A percentile compares a stretch with the other conserved stretches of the same genome.
Evolutionary conservation across 2,888 invertebrate species (phyloP).

Genomic region (Ditylenchus weischeri): DNA sequence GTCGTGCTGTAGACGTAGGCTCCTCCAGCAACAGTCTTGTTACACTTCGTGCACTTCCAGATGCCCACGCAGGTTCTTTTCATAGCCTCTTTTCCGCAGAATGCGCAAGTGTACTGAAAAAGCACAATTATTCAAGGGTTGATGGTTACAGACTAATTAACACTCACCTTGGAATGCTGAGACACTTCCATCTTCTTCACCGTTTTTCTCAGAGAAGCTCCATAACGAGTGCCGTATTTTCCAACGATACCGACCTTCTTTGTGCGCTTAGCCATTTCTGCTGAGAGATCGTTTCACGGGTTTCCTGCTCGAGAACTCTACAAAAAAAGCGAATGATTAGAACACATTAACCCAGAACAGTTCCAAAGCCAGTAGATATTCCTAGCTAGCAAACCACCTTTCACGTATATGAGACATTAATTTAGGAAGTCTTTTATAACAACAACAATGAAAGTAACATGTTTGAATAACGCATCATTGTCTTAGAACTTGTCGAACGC

Average conservation of each 20-base stretch:
- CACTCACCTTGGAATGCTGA: conserved; percentile 78
- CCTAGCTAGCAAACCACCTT: no score
- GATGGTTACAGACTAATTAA: no score
- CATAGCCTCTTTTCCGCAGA: conserved; percentile 99
- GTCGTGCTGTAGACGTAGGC: conserved; percentile 97
- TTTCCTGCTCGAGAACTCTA: no score
- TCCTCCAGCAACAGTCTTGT: conserved; percentile 91
- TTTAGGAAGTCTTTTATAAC: conserved; percentile 19
- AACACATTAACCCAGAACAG: no score
- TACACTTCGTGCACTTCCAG: conserved; percentile 95
- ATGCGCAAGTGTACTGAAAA: conserved; percentile 84
- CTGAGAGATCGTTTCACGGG: no score
- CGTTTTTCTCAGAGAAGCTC: conserved; percentile 97
- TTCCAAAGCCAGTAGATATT: no score
- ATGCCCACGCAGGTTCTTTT: conserved; percentile 94
- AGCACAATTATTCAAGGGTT: no score
- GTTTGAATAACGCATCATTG: conserved; percentile 11
- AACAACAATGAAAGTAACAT: conserved; percentile 28
- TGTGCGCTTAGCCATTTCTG: conserved; percentile 84
- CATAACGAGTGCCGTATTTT: conserved; percentile 98
- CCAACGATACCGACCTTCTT: conserved; percentile 99
- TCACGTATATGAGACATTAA: no score
- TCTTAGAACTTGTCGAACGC: conserved; percentile 84
- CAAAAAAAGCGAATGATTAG: no score
- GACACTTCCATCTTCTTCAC: conserved; percentile 99